phyloP scores from a whole-genome alignment of 2,888 invertebrate species.

The Serrognathus titanus region DNA sequence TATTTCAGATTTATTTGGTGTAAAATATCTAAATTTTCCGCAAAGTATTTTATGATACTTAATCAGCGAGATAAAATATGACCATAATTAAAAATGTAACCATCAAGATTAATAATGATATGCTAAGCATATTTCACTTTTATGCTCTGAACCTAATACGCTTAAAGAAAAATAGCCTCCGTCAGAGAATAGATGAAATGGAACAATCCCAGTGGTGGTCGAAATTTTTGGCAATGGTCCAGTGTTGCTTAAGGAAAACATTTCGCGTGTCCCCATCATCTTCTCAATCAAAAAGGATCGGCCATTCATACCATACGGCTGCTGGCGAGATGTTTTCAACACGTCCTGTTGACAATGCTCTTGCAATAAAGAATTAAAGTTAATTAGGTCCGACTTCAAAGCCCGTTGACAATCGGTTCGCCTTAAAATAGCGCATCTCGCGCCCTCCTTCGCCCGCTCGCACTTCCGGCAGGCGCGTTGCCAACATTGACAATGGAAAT shows the following conservation, averaged over 20 bases:
- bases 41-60: too few relatives aligned
- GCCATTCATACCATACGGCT: slow-evolving; percentile 28
- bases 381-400: slow-evolving; percentile 46
- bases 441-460: slow-evolving; percentile 7
- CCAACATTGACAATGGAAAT: slow-evolving; percentile 49
- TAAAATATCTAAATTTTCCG: too few relatives aligned
- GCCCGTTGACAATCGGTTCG: slow-evolving; percentile 42
- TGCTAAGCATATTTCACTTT: not conserved
- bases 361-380: slow-evolving; percentile 39
- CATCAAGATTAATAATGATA: too few relatives aligned
- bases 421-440: slow-evolving; percentile 37
- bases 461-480: slow-evolving; percentile 46
- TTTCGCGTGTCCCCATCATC: slow-evolving; percentile 17
- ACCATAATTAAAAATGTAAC: too few relatives aligned
- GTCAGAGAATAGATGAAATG: slow-evolving; percentile 20
- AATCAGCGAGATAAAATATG: too few relatives aligned
- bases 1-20: too few relatives aligned
- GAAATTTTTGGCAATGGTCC: slow-evolving; percentile 20
- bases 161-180: not conserved
- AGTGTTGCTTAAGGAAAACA: slow-evolving; percentile 18
- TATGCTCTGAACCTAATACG: not conserved
- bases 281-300: slow-evolving; percentile 26
- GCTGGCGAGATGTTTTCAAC: slow-evolving; percentile 27
- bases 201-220: slow-evolving; percentile 22
- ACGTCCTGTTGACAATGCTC: slow-evolving; percentile 33